phyloP scores from a whole-genome alignment of 2,888 invertebrate species.

The Phyto melanocephala region DNA sequence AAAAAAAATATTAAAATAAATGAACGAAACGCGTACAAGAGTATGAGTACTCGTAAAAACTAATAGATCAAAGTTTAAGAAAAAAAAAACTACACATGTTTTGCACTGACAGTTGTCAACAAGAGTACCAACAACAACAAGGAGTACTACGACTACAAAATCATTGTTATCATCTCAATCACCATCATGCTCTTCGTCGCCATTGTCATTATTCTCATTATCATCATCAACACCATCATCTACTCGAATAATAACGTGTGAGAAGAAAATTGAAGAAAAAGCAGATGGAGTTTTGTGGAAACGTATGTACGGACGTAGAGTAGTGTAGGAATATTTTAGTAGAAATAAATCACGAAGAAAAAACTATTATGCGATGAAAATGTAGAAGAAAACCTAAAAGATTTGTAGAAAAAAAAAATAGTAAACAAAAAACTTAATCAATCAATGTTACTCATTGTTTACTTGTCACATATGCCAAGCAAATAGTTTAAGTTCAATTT shows the following conservation, averaged over 20 bases:
- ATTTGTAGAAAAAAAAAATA: background rate
- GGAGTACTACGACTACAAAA: background rate
- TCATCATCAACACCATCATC: background rate
- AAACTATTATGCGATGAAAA: constrained; percentile 16
- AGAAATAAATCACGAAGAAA: constrained; percentile 31
- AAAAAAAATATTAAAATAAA: background rate
- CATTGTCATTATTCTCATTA: background rate
- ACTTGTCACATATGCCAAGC: constrained; percentile 49
- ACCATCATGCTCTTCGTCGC: background rate
- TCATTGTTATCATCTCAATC: background rate
- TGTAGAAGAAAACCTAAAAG: constrained; percentile 34
- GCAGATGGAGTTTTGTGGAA: background rate
- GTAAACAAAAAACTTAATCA: constrained; percentile 55
- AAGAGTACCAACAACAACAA: constrained; percentile 18
- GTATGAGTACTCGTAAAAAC: constrained; percentile 2
- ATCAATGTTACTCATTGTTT: constrained; percentile 53
- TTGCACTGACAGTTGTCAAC: constrained; percentile 51
- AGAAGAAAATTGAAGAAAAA: background rate
- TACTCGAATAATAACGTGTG: background rate
- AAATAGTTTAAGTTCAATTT: constrained; percentile 43
- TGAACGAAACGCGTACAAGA: background rate
- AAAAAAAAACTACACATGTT: background rate
- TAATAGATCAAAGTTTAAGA: background rate
- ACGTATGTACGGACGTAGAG: background rate
- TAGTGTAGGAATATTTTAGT: background rate